These are phyloP conservation scores for Drosophila pseudoobscura DNA, from an alignment of 1,140 invertebrate species.

Conservation along the genomic window DNA sequence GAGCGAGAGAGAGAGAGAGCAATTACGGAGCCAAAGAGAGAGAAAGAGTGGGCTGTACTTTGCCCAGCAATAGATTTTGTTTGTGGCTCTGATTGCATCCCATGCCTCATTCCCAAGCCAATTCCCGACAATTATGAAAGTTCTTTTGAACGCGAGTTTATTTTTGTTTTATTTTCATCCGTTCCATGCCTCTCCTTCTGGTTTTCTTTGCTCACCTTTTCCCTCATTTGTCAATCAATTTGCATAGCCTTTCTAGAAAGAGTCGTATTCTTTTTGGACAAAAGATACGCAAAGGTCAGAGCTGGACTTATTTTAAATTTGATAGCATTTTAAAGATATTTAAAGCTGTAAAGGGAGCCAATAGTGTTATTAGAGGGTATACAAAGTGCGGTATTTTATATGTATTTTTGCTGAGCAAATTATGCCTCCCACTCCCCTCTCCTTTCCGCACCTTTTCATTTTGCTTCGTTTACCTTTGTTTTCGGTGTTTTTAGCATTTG, in stretches of 20 bases:
- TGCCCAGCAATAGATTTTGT: background rate
- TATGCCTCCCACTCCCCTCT: background rate
- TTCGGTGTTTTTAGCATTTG: background rate
- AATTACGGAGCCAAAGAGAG: constrained; percentile 1
- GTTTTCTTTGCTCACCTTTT: background rate
- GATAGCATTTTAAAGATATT: no score
- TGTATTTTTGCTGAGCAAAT: no score
- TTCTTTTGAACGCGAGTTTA: background rate
- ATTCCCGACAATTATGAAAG: background rate
- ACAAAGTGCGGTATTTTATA: no score
- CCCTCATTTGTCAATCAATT: no score
- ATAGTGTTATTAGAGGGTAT: no score
- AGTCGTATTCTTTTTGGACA: no score
- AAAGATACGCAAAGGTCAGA: no score
- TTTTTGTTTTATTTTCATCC: background rate
- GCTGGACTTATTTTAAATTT: no score
- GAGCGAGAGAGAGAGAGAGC: no score
- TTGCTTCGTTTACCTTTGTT: background rate
- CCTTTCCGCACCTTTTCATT: background rate
- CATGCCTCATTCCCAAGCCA: no score
- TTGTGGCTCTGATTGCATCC: constrained; percentile 1
- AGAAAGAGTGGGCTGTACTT: constrained; percentile 25
- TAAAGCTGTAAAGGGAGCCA: no score
- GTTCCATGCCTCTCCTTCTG: background rate
- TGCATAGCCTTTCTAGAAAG: no score